A percentile compares a stretch with the other conserved stretches of the same genome.
Conservation (phyloP, 1,140 invertebrate genomes). For the Prorops nasuta region DNA sequence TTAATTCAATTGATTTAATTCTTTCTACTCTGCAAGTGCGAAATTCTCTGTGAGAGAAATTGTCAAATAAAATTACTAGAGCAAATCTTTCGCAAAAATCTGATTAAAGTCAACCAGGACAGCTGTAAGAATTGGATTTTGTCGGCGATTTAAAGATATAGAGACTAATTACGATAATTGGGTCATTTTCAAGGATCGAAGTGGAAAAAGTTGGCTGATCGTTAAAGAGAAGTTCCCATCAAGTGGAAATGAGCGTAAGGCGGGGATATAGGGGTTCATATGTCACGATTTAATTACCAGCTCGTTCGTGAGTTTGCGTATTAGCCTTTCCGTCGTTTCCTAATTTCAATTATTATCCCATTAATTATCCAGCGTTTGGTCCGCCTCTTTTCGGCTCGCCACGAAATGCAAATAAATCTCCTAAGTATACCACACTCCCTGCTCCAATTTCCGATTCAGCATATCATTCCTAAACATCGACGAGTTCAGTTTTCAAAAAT, state of each 20-base stretch:
- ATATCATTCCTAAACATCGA: too few relatives aligned
- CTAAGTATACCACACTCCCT: too few relatives aligned
- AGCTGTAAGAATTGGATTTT: too few relatives aligned
- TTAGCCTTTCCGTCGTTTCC: constrained; percentile 20
- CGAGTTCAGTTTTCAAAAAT: too few relatives aligned
- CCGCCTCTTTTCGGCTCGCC: constrained; percentile 33
- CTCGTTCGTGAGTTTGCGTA: constrained; percentile 18
- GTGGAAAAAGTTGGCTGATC: neutral
- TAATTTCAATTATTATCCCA: constrained; percentile 39
- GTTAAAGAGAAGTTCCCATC: constrained; percentile 11
- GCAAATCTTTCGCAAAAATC: neutral
- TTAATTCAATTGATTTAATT: too few relatives aligned
- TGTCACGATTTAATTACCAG: constrained; percentile 29
- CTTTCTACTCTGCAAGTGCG: too few relatives aligned
- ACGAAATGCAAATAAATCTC: neutral
- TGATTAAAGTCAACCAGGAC: too few relatives aligned
- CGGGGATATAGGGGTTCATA: constrained; percentile 25
- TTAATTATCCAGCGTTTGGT: constrained; percentile 22
- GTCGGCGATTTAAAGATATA: too few relatives aligned
- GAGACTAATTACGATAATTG: neutral
- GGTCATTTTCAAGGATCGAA: neutral
- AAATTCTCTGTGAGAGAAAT: neutral
- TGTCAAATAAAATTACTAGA: neutral
- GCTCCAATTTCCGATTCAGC: too few relatives aligned
- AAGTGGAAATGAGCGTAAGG: constrained; percentile 24